These are phyloP conservation scores for Archips xylosteana DNA, from an alignment of 2,888 invertebrate genomes.

Conservation along the genomic window DNA sequence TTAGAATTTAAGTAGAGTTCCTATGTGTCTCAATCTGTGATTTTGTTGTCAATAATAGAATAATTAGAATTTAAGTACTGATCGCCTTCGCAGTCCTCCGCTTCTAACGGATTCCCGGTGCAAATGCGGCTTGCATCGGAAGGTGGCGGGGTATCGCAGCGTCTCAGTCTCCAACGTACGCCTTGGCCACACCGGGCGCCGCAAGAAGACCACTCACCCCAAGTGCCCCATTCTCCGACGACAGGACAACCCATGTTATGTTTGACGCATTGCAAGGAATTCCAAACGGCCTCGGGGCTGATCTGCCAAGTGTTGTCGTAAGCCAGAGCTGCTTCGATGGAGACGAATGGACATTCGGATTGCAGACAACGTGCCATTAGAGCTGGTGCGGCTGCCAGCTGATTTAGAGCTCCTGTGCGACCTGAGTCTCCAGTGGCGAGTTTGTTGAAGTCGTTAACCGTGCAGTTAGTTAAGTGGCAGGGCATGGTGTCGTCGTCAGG, in stretches of 20 bases:
- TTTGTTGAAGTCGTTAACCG: slow-evolving; percentile 68
- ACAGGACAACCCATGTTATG: slow-evolving; percentile 81
- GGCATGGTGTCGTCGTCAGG: slow-evolving; percentile 67
- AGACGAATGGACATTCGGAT: slow-evolving; percentile 75
- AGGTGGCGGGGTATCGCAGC: slow-evolving; percentile 74
- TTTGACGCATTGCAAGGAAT: slow-evolving; percentile 80
- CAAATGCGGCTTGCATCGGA: slow-evolving; percentile 65
- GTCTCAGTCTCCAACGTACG: slow-evolving; percentile 68
- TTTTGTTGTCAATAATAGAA: too few relatives aligned
- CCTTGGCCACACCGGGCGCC: slow-evolving; percentile 76
- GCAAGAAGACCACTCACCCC: slow-evolving; percentile 75
- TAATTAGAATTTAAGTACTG: too few relatives aligned
- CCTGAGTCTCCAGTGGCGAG: slow-evolving; percentile 65
- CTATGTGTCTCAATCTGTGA: too few relatives aligned
- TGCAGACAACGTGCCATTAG: slow-evolving; percentile 75
- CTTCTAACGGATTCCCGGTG: slow-evolving; percentile 65
- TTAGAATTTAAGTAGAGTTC: too few relatives aligned
- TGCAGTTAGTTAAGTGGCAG: slow-evolving; percentile 76
- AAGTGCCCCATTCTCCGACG: slow-evolving; percentile 73
- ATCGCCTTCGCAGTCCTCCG: slow-evolving; percentile 69
- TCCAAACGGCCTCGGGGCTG: slow-evolving; percentile 75
- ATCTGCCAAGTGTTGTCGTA: slow-evolving; percentile 75
- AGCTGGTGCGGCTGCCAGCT: slow-evolving; percentile 72
- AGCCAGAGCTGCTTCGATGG: slow-evolving; percentile 69
- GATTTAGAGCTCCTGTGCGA: slow-evolving; percentile 66